Evolutionary conservation across 2,888 invertebrate genomes (phyloP).

Genomic region (Calameuta idolon): DNA sequence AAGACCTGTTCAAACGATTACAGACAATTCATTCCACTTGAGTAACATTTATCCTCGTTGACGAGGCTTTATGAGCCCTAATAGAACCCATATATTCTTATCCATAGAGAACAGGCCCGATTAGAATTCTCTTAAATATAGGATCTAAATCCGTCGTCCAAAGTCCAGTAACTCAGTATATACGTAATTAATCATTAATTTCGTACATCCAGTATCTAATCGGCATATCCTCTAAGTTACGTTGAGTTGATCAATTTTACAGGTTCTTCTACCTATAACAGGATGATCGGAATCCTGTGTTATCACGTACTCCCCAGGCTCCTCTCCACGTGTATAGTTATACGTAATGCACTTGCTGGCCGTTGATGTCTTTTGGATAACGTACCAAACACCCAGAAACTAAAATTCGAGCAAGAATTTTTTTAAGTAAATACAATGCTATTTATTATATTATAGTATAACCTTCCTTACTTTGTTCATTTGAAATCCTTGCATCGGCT

Average conservation of each 20-base stretch:
- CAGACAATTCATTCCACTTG: conserved; percentile 55
- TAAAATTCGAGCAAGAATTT: conserved; percentile 60
- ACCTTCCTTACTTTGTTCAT: conserved; percentile 76
- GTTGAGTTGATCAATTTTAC: not conserved
- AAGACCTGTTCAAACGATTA: conserved; percentile 68
- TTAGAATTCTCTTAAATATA: not conserved
- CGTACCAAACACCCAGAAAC: conserved; percentile 86
- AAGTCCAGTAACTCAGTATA: not conserved
- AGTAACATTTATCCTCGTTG: conserved; percentile 47
- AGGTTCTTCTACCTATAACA: conserved; percentile 50
- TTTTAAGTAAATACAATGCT: not conserved
- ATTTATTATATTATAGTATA: not conserved
- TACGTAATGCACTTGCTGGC: conserved; percentile 84
- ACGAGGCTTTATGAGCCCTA: conserved; percentile 2
- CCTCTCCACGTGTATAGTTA: conserved; percentile 79
- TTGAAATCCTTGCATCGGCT: conserved; percentile 79
- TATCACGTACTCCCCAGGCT: conserved; percentile 77
- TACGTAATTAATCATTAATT: not conserved
- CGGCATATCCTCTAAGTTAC: not conserved
- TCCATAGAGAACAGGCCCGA: conserved; percentile 15
- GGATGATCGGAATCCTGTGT: conserved; percentile 80
- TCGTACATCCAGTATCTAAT: not conserved
- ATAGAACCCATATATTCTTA: conserved; percentile 27
- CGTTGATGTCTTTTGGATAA: conserved; percentile 85
- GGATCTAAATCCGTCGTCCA: not conserved